Evolutionary conservation across 2,797 vertebrate species (phyloP), one percentile per base, ranked within the genome.

Genomic region (Scomberomorus guttatus): DNA sequence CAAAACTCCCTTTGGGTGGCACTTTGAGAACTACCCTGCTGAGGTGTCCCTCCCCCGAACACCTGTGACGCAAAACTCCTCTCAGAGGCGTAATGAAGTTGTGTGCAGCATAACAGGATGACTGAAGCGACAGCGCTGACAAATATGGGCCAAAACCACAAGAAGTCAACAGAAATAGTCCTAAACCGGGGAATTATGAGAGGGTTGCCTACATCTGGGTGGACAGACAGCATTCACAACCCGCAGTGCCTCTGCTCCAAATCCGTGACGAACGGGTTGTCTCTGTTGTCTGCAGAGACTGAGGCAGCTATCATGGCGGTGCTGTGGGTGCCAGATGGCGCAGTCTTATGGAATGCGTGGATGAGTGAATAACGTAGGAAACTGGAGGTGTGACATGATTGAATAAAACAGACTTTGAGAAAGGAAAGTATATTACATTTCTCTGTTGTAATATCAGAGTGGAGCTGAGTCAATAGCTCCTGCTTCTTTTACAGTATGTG

Each of bases 321-420:
- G 67, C 78, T 60, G 80, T 64, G 44, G 79, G 71, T 74, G 83
- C 85, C 92, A 93, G 90, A 93, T 92, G 92, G 89, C 50, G 24
- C 48, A 20, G 72, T 81, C 75, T 88, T 80, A 87, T 68, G 18
- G 74, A 85, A 65, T 72, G 75, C 55, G 86, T 83, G 84, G 89
- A 86, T 63, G 82, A 85, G 77, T 89, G 85, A 90, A 84, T 86
- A 87, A 90, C 60, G 57, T 83, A 87, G 89, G 79, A 80, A 88
- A 81, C 57, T 59, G 85, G 88, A 90, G 77, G 88, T 81, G 92
- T 85, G 84, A 87, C 81, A 82, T 84, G 87, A 86, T 42, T 81
- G 24, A 82, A 83, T 83, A 81, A 87, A 92, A 75, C 69, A 75
- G 80, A 77, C 70, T 85, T 62, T 66, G 48, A 46, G 62, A 64